Conservation (phyloP, 1,140 invertebrate genomes). For the Drosophila rufa region DNA sequence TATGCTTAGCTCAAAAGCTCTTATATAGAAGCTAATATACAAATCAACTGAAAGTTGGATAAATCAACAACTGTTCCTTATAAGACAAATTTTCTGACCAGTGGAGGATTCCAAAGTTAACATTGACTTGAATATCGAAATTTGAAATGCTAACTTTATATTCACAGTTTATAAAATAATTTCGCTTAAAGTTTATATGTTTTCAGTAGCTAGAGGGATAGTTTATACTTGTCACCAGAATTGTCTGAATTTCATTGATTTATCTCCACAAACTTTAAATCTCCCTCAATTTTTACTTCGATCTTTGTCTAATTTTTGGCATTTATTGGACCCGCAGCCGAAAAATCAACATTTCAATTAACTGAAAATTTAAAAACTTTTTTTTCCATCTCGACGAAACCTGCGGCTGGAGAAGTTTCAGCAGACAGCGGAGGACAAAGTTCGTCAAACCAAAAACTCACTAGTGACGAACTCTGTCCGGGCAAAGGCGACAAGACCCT, state of each 20-base stretch:
- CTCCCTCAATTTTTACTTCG: constrained; percentile 1
- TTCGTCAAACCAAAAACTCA: constrained; percentile 73
- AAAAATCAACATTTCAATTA: constrained; percentile 77
- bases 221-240: background rate
- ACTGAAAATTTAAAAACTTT: constrained; percentile 69
- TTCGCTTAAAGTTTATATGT: background rate
- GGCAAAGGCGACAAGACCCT: constrained; percentile 6
- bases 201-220: too few species aligned
- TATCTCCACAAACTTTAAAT: background rate
- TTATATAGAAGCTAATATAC: too few species aligned
- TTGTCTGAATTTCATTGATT: background rate
- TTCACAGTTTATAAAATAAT: background rate
- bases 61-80: too few species aligned
- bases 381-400: constrained; percentile 26
- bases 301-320: constrained; percentile 15
- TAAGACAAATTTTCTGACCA: too few species aligned
- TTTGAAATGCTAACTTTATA: background rate
- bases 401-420: constrained; percentile 44
- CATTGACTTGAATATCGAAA: background rate
- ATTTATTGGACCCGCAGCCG: constrained; percentile 43
- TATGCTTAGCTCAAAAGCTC: too few species aligned
- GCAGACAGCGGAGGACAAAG: constrained; percentile 49
- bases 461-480: constrained; percentile 69
- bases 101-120: too few species aligned
- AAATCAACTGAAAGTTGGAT: too few species aligned